Conservation (phyloP, 2,888 invertebrate genomes). For the Halocaridina rubra region DNA sequence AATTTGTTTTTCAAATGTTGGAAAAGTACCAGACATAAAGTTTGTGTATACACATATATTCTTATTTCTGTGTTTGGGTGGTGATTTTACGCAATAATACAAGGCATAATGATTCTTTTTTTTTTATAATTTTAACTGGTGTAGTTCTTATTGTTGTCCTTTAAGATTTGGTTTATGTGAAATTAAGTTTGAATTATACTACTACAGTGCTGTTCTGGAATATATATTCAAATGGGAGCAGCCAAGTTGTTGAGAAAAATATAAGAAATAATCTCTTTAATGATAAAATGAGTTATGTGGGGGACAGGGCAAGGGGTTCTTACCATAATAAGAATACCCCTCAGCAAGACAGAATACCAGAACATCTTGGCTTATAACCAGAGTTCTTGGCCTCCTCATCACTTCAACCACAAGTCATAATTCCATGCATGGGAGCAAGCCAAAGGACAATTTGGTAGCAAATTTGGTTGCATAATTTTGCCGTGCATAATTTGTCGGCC, state of each 20-base stretch:
- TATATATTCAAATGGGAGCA: too few species aligned
- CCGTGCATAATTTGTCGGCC: conserved; percentile 50
- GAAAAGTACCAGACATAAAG: not conserved
- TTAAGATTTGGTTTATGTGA: too few species aligned
- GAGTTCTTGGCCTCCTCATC: conserved; percentile 38
- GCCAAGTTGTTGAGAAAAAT: not conserved
- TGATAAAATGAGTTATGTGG: conserved; percentile 6
- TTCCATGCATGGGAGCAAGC: conserved; percentile 56
- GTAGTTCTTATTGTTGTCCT: too few species aligned
- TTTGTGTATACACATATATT: not conserved
- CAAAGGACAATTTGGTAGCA: conserved; percentile 45
- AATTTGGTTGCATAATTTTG: conserved; percentile 20
- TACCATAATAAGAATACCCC: conserved; percentile 37
- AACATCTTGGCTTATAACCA: conserved; percentile 17
- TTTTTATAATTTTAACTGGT: too few species aligned
- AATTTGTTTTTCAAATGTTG: not conserved
- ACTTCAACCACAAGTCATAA: conserved; percentile 45
- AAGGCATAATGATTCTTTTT: too few species aligned
- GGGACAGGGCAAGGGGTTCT: conserved; percentile 38
- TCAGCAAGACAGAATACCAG: conserved; percentile 33
- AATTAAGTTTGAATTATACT: too few species aligned
- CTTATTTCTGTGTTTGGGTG: too few species aligned
- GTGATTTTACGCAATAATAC: too few species aligned
- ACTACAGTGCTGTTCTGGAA: too few species aligned
- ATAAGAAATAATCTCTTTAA: too few species aligned